A percentile compares a stretch with the other conserved stretches of the same genome.
phyloP scores from a whole-genome alignment of 2,113 vertebrate species.

The Sarotherodon lohbergeri region DNA sequence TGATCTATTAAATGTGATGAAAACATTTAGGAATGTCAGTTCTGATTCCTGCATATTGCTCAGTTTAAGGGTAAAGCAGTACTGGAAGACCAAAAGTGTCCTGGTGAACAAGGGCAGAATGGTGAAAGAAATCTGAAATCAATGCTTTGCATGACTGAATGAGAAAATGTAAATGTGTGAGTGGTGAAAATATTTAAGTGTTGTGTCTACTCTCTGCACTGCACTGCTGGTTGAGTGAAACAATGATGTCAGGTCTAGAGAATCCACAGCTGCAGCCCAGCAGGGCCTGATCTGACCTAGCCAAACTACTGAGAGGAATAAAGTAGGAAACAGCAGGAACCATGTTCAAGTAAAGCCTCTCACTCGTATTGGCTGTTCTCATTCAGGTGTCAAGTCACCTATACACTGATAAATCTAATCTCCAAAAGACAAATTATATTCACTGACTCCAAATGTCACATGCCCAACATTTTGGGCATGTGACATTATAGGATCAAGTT shows the following conservation, averaged over 20 bases:
- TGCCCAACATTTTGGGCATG: not conserved
- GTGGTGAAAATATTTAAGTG: not conserved
- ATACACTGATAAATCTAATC: not conserved
- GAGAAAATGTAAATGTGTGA: not conserved
- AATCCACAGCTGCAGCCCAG: conserved; percentile 59
- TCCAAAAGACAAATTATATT: not conserved
- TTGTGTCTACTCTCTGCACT: not conserved
- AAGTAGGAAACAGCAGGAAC: not conserved
- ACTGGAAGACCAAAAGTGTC: not conserved
- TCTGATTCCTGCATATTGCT: not conserved
- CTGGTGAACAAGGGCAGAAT: not conserved
- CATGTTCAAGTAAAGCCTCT: not conserved
- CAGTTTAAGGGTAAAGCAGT: not conserved
- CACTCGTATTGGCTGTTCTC: not conserved
- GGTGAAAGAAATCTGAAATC: not conserved
- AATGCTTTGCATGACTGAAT: not conserved
- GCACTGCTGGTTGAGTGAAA: not conserved
- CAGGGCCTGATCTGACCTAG: conserved; percentile 21
- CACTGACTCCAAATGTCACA: not conserved
- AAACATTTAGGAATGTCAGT: not conserved
- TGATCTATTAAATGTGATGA: not conserved
- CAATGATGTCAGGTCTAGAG: conserved; percentile 50
- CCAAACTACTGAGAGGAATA: not conserved
- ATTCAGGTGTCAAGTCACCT: not conserved
- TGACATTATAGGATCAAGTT: not conserved